A percentile compares a stretch with the other conserved stretches of the same genome.
These are phyloP conservation scores for Lasioglossum malachurum DNA, from an alignment of 2,888 invertebrate species.

Conservation along the genomic window DNA sequence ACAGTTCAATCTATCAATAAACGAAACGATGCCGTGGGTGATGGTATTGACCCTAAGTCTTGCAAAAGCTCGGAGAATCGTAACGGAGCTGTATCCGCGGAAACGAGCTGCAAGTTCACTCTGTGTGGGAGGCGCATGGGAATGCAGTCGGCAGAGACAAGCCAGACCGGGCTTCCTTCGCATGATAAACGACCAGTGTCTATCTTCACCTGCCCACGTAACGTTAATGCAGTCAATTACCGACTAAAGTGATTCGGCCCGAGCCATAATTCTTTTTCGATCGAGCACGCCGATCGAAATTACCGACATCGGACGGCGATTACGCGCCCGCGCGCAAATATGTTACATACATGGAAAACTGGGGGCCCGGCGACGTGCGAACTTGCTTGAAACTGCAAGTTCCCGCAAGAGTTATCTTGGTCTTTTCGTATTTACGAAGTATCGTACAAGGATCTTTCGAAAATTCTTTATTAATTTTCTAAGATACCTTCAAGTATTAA, in stretches of 20 bases:
- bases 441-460: background rate
- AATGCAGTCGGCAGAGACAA: slow-evolving; percentile 33
- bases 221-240: slow-evolving; percentile 67
- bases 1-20: background rate
- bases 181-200: slow-evolving; percentile 65
- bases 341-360: slow-evolving; percentile 12
- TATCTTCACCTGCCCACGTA: slow-evolving; percentile 70
- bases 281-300: slow-evolving; percentile 47
- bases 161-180: slow-evolving; percentile 5
- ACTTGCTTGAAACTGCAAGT: background rate
- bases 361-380: background rate
- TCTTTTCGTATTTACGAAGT: background rate
- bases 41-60: slow-evolving; percentile 10
- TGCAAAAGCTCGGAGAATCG: slow-evolving; percentile 16
- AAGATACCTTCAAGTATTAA: too few species aligned
- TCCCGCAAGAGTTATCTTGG: background rate
- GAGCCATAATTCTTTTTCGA: slow-evolving; percentile 53
- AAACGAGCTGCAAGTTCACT: slow-evolving; percentile 41
- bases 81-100: slow-evolving; percentile 8
- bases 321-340: slow-evolving; percentile 18
- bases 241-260: slow-evolving; percentile 59
- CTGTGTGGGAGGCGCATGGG: slow-evolving; percentile 38
- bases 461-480: too few species aligned
- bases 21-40: background rate
- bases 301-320: slow-evolving; percentile 34